phyloP scores from a whole-genome alignment of 2,113 vertebrate genomes.

The Aepyceros melampus region DNA sequence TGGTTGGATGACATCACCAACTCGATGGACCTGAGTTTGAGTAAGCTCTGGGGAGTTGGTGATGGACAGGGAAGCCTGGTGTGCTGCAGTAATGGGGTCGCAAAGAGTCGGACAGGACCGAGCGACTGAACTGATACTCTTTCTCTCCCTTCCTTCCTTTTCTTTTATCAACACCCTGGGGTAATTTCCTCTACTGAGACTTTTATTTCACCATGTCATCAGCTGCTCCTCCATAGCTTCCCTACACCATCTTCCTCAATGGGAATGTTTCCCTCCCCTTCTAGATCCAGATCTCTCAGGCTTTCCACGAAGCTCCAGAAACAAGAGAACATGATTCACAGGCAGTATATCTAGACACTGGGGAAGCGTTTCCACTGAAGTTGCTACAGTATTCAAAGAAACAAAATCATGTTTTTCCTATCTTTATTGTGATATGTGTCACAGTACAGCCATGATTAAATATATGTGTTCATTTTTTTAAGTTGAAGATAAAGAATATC shows the following conservation, averaged over 20 bases:
- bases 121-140: neutral
- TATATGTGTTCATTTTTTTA: neutral
- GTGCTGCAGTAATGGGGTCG: neutral
- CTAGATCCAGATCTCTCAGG: neutral
- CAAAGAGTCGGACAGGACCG: rapidly evolving
- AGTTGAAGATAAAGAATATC: neutral
- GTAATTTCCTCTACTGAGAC: neutral
- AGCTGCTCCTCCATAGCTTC: neutral
- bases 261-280: neutral
- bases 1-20: neutral
- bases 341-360: neutral
- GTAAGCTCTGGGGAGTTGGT: rapidly evolving
- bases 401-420: neutral
- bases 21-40: neutral
- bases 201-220: neutral
- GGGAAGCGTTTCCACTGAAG: neutral
- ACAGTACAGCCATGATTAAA: neutral
- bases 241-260: neutral
- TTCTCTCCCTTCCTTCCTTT: neutral
- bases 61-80: neutral
- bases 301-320: neutral
- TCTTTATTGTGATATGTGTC: neutral
- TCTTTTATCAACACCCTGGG: neutral
- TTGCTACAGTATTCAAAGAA: neutral
- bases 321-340: neutral